Evolutionary conservation across 2,797 vertebrate genomes (phyloP).

Genomic region (Falco rusticolus): DNA sequence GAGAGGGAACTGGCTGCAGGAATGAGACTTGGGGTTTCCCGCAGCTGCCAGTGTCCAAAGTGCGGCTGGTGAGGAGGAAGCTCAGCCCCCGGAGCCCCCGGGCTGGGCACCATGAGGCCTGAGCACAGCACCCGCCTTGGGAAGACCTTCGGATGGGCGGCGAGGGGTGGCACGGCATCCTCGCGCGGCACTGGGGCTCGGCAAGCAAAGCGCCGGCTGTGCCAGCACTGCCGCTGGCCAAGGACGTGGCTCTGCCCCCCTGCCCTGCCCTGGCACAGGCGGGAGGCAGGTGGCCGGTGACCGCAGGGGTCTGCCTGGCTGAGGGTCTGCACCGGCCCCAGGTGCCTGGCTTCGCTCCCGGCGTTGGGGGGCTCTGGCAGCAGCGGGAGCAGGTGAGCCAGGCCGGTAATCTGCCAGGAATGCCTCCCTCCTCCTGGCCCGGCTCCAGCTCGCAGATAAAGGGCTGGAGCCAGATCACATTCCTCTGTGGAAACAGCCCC

Average conservation of each 20-base stretch:
- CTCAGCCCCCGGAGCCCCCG: rapidly evolving
- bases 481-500: neutral
- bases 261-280: neutral
- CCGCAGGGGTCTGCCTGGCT: neutral
- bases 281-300: neutral
- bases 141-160: neutral
- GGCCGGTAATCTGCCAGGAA: neutral
- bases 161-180: rapidly evolving
- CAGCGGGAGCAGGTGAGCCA: neutral
- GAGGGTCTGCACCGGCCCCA: too few relatives aligned
- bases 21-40: neutral
- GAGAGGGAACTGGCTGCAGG: neutral
- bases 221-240: neutral
- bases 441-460: neutral
- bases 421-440: neutral
- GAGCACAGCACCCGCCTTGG: neutral
- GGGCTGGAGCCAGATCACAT: neutral
- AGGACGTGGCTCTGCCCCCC: neutral
- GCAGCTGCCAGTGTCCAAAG: neutral
- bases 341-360: rapidly evolving
- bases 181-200: neutral
- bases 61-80: neutral
- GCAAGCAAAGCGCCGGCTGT: neutral
- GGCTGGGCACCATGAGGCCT: neutral
- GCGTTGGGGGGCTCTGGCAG: neutral